A percentile compares a stretch with the other conserved stretches of the same genome.
Conservation (phyloP, 2,113 vertebrate species). For the Myotis yumanensis region DNA sequence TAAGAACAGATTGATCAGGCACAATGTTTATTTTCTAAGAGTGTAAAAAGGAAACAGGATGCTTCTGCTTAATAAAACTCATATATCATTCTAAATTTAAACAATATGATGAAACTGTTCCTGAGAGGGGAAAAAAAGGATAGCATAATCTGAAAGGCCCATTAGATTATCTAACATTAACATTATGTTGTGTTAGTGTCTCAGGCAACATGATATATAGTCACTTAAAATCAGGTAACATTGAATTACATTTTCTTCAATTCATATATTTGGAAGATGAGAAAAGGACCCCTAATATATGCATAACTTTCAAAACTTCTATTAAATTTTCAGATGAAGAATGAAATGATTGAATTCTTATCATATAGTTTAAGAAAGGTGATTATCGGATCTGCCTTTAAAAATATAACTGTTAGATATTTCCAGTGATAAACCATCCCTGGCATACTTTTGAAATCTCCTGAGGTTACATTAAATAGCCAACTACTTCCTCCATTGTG, state of each 20-base stretch:
- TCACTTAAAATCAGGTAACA: constrained; percentile 27
- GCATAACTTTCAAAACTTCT: constrained; percentile 1
- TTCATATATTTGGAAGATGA: constrained; percentile 29
- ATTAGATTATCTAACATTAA: constrained; percentile 53
- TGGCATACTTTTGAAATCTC: neutral
- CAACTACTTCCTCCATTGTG: neutral
- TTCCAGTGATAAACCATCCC: neutral
- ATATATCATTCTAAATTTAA: constrained; percentile 40
- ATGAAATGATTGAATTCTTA: neutral
- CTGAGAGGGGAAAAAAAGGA: constrained; percentile 33
- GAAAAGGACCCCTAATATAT: neutral
- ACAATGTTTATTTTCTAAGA: neutral
- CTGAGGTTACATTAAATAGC: neutral
- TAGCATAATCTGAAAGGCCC: constrained; percentile 40
- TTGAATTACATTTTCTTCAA: constrained; percentile 49
- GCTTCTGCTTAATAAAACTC: constrained; percentile 44
- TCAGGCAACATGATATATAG: constrained; percentile 7
- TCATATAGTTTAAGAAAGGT: neutral
- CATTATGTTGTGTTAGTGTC: constrained; percentile 44
- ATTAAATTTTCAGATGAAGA: constrained; percentile 45
- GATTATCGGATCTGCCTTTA: neutral
- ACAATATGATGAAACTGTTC: constrained; percentile 61
- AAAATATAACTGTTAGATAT: constrained; percentile 5
- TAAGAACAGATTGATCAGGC: constrained; percentile 9
- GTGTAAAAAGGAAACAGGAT: constrained; percentile 6